These are phyloP conservation scores for Ciona savignyi DNA, from an alignment of 23 tunicate species.

Conservation along the genomic window DNA sequence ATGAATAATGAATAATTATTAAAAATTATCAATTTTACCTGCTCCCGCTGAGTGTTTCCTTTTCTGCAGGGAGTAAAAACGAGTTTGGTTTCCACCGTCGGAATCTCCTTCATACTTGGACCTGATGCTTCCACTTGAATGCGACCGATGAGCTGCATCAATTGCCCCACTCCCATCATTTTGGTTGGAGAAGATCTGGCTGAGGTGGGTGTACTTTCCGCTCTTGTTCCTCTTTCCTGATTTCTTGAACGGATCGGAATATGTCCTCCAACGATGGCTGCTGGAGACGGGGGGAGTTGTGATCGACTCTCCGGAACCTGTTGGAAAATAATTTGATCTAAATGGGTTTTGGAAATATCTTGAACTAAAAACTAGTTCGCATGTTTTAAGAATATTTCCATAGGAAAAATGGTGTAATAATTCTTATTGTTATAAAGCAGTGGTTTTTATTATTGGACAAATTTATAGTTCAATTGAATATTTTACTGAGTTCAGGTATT, in stretches of 20 bases:
- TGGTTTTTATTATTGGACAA: no score
- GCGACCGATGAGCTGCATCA: background rate
- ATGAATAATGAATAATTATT: background rate
- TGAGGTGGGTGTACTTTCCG: background rate
- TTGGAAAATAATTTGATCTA: no score
- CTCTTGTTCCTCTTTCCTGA: background rate
- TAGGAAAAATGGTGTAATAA: no score
- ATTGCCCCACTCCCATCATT: background rate
- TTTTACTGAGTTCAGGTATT: no score
- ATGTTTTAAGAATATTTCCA: no score
- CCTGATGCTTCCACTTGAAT: background rate
- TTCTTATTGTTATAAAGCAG: no score
- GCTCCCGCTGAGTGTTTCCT: background rate
- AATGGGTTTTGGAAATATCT: no score
- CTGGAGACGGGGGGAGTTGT: no score
- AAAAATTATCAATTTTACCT: background rate
- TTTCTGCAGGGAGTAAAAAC: background rate
- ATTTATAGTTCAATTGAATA: no score
- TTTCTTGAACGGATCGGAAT: background rate
- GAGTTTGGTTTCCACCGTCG: no score
- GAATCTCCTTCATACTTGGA: background rate
- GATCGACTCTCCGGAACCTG: no score
- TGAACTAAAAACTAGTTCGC: no score
- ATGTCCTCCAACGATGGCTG: background rate
- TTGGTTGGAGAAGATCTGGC: background rate